Evolutionary conservation across 2,113 vertebrate species (phyloP).

Genomic region (Scophthalmus maximus): DNA sequence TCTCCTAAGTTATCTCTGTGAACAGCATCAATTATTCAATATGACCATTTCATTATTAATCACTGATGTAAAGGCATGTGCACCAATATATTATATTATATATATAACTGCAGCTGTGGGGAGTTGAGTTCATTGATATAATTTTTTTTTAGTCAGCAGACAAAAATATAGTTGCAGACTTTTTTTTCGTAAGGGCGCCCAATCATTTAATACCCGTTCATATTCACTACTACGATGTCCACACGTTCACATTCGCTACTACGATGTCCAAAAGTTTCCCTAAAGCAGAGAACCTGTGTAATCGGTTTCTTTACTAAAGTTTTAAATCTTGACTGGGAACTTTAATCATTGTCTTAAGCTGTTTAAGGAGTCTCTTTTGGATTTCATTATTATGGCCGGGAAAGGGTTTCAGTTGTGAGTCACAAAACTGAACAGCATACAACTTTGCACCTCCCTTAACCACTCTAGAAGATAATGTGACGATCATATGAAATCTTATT

Average conservation of each 20-base stretch:
- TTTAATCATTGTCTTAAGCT: conserved; percentile 31
- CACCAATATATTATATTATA: not conserved
- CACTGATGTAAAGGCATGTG: conserved; percentile 8
- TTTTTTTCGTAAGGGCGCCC: no score
- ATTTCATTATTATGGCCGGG: no score
- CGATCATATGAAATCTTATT: conserved; percentile 29
- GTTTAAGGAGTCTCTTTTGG: not conserved
- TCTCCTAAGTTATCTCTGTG: conserved; percentile 1
- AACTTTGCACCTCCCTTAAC: not conserved
- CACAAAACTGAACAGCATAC: not conserved
- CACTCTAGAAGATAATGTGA: conserved; percentile 12
- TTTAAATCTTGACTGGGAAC: conserved; percentile 25
- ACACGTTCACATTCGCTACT: not conserved
- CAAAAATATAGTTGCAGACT: not conserved
- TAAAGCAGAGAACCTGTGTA: conserved; percentile 27
- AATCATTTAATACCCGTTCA: no score
- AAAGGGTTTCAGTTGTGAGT: not conserved
- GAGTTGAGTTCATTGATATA: conserved; percentile 1
- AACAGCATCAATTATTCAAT: conserved; percentile 43
- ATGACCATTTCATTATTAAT: conserved; percentile 28
- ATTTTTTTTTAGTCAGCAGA: not conserved
- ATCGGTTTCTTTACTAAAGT: conserved; percentile 36
- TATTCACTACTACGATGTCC: no score
- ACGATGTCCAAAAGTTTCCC: conserved; percentile 1
- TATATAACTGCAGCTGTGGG: not conserved